Percentiles rank a stretch among this genome's conserved stretches.
These are phyloP conservation scores for Enteromius argenteus DNA, from an alignment of 2,797 vertebrate genomes.

Conservation along the genomic window DNA sequence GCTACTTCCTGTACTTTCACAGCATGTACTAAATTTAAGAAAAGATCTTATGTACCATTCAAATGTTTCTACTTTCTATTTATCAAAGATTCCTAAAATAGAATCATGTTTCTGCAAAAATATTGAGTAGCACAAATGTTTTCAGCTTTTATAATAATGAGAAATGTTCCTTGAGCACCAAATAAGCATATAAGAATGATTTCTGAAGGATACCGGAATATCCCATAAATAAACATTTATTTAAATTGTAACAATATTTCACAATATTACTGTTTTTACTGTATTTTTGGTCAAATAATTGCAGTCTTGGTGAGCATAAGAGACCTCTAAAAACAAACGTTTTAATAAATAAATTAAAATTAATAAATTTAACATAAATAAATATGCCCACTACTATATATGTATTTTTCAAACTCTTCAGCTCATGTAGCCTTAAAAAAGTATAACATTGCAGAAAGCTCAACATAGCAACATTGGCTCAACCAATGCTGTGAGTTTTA, in stretches of 20 bases:
- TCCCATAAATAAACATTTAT: neutral
- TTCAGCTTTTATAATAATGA: neutral
- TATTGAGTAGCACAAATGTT: neutral
- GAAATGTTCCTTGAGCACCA: neutral
- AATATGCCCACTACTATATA: neutral
- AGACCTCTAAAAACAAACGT: neutral
- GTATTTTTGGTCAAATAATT: neutral
- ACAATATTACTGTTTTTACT: neutral
- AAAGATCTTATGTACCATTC: neutral
- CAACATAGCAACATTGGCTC: neutral
- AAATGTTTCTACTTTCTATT: neutral
- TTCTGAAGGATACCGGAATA: neutral
- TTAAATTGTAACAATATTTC: neutral
- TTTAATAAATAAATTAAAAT: neutral
- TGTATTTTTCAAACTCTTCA: neutral
- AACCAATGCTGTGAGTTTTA: neutral
- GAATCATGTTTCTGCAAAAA: neutral
- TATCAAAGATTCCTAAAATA: neutral
- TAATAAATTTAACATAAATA: neutral
- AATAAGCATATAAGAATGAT: neutral
- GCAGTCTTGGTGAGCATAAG: neutral
- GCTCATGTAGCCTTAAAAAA: neutral
- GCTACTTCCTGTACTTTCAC: neutral
- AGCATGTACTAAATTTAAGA: neutral
- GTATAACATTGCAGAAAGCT: too few relatives aligned